Conservation (phyloP, 2,888 invertebrate genomes). For the Argyra leucocephala region DNA sequence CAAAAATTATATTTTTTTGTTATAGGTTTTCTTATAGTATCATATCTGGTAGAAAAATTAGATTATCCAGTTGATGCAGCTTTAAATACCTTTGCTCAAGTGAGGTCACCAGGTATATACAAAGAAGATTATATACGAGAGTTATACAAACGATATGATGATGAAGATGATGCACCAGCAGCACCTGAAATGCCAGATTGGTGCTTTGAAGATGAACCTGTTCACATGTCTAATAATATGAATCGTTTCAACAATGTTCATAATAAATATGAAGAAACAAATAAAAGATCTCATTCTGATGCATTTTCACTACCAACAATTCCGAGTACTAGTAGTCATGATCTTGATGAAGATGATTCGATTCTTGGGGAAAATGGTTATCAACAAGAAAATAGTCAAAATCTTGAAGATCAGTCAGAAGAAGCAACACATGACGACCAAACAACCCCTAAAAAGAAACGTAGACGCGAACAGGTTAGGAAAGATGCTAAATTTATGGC, state of each 20-base stretch:
- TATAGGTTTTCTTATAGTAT: constrained; percentile 72
- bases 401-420: constrained; percentile 21
- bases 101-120: constrained; percentile 89
- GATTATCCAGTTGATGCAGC: constrained; percentile 81
- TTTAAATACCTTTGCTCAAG: constrained; percentile 59
- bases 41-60: constrained; percentile 77
- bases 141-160: constrained; percentile 71
- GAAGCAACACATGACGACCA: constrained; percentile 20
- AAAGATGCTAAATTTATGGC: constrained; percentile 73
- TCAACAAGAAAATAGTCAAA: constrained; percentile 1
- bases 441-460: constrained; percentile 37
- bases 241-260: too few relatives aligned
- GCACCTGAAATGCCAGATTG: constrained; percentile 78
- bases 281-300: constrained; percentile 14
- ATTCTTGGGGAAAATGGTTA: constrained; percentile 12
- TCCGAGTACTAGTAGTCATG: constrained; percentile 10
- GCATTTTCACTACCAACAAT: neutral
- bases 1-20: neutral
- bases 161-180: constrained; percentile 57
- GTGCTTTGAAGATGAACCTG: constrained; percentile 57
- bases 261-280: constrained; percentile 4
- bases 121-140: constrained; percentile 91
- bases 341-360: constrained; percentile 20
- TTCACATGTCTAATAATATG: constrained; percentile 41
- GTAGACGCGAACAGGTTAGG: constrained; percentile 48